These are phyloP conservation scores for Cosmorhoe ocellata DNA, from an alignment of 2,888 invertebrate genomes.

Conservation along the genomic window DNA sequence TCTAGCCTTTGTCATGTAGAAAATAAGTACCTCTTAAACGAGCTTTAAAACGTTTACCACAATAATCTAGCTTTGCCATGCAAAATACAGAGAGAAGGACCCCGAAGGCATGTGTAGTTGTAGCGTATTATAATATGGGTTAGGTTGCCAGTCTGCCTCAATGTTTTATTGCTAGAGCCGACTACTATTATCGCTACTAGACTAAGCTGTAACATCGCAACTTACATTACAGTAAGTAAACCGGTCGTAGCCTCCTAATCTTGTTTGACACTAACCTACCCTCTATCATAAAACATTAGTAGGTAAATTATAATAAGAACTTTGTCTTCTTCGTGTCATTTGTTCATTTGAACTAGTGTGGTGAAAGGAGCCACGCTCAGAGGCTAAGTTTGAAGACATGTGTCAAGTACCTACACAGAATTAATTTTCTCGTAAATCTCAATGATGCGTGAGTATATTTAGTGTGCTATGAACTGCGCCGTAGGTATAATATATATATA, in stretches of 20 bases:
- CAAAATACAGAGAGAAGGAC: slow-evolving; percentile 3
- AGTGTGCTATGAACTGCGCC: too few species aligned
- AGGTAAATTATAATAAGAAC: too few species aligned
- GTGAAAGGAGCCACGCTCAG: too few species aligned
- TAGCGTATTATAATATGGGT: slow-evolving; percentile 20
- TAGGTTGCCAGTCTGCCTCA: slow-evolving; percentile 10
- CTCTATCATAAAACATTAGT: slow-evolving; percentile 16
- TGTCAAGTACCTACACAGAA: too few species aligned
- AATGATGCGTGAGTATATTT: too few species aligned
- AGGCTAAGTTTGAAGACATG: too few species aligned
- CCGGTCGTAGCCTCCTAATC: slow-evolving; percentile 20
- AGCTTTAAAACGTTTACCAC: neutral
- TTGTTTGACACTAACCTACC: slow-evolving; percentile 18
- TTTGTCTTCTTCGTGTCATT: too few species aligned
- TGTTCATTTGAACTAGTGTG: too few species aligned
- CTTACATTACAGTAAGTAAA: slow-evolving; percentile 17
- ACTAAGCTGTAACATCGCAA: slow-evolving; percentile 5
- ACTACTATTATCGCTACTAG: slow-evolving; percentile 13
- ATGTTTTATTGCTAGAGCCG: slow-evolving; percentile 21
- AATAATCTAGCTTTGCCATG: neutral
- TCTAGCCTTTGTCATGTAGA: neutral
- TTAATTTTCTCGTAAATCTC: too few species aligned
- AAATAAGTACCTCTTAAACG: neutral
- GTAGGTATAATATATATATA: too few species aligned
- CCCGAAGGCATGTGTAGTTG: slow-evolving; percentile 9